These are phyloP conservation scores for Amiota minor DNA, from an alignment of 2,888 invertebrate genomes.

Conservation along the genomic window DNA sequence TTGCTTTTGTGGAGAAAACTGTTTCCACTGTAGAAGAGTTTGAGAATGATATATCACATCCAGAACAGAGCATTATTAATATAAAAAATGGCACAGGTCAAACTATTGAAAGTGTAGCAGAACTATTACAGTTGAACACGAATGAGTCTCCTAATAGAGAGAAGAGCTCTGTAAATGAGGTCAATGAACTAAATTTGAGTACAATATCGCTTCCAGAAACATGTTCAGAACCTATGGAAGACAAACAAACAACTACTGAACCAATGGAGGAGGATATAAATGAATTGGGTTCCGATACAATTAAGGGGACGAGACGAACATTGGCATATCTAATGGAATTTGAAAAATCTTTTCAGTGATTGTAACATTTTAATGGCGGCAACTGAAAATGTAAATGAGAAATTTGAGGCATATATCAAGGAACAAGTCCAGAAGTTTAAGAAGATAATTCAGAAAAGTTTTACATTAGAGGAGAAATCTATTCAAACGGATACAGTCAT, in stretches of 20 bases:
- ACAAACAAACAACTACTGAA: conserved; percentile 21
- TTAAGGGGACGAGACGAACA: background rate
- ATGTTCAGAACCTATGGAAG: conserved; percentile 59
- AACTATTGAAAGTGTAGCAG: background rate
- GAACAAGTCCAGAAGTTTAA: conserved; percentile 51
- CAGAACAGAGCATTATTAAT: background rate
- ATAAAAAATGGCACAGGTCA: too few relatives aligned
- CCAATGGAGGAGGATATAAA: background rate
- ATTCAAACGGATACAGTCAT: conserved; percentile 49
- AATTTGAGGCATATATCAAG: conserved; percentile 52
- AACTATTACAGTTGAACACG: background rate
- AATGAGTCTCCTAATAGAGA: background rate
- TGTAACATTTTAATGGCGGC: conserved; percentile 45
- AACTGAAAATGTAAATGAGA: conserved; percentile 45
- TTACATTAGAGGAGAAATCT: conserved; percentile 35
- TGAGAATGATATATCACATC: conserved; percentile 28
- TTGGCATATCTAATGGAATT: conserved; percentile 39
- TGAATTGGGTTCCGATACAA: background rate
- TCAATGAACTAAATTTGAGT: background rate
- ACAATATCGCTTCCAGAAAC: conserved; percentile 37
- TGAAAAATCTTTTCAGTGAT: conserved; percentile 56
- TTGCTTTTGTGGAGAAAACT: conserved; percentile 52
- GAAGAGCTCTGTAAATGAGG: background rate
- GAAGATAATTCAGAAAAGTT: conserved; percentile 36
- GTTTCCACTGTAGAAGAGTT: conserved; percentile 44